Base-by-base conservation (phyloP, 2,113 vertebrate species). In the Actenoides lindsayi region DNA sequence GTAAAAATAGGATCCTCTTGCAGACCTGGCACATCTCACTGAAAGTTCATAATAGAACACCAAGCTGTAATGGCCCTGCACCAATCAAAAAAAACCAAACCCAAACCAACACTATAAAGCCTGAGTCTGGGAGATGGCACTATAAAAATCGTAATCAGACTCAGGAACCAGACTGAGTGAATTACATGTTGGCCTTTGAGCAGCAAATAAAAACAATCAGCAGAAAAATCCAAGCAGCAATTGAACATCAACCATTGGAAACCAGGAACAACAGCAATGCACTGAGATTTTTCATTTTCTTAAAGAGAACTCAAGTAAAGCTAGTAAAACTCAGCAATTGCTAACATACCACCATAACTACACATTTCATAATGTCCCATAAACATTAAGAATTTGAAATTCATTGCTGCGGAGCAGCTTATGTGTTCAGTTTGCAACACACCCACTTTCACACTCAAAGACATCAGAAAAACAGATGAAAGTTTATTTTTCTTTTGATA, bases 401-500 rank as follows among this genome's bases (percentile, higher is more conserved):
- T 81, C 77, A 83, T 91, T 95, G 76, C 83, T 59, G 37, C 14
- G 4, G 64, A 90, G 67, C 83, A 83, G 50, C 64, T 92, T 89
- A 64, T 39, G 37, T 27, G 8, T 74, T 95, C 2, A 0, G 73
- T 90, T 96, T 84, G 89, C 87, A 94, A 82, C 70, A 84, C 74
- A 65, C 82, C 83, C 74, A 35, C 91, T 96, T 96, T 95, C 95
- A 94, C 92, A 95, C 96, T 96, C 93, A 76, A 76, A 91, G 74
- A 93, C 87, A 94, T 85, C 91, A 96, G 77, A 96, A 95, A 95
- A 94, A 73, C 42, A 96, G 90, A 92, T 94, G 69, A 93, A 87
- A 76, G 94, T 90, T 96, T 97, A 87, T 93, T 96, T 95, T 96
- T 75, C 93, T 97, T 96, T 91, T 88, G 94, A 93, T 97, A 96